Percentiles rank a stretch among this genome's conserved stretches.
These are phyloP conservation scores for Protomyctophum bolini DNA, from an alignment of 2,113 vertebrate genomes.

Conservation along the genomic window DNA sequence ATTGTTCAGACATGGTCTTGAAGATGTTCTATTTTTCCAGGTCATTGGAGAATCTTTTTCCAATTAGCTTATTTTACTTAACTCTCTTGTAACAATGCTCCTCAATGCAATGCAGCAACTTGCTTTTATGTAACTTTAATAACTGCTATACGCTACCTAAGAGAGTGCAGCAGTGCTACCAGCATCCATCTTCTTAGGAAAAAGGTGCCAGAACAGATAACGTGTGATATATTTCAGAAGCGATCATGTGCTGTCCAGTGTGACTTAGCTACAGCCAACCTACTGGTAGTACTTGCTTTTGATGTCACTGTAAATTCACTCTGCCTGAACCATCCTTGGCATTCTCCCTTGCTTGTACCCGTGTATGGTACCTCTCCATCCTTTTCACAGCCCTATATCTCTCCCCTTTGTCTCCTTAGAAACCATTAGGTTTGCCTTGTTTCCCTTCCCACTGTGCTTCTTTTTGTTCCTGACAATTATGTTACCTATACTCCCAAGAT, in stretches of 20 bases:
- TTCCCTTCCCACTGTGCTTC: conserved; percentile 6
- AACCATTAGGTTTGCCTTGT: conserved; percentile 7
- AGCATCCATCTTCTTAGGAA: conserved; percentile 48
- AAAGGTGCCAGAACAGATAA: conserved; percentile 43
- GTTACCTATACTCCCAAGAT: conserved; percentile 40
- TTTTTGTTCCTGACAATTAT: conserved; percentile 37
- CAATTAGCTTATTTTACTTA: conserved; percentile 2
- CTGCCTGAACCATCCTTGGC: conserved; percentile 47
- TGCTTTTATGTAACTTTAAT: conserved; percentile 62
- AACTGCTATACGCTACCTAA: conserved; percentile 29
- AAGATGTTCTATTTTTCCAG: background rate
- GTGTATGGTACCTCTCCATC: conserved; percentile 28
- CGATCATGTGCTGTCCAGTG: conserved; percentile 55
- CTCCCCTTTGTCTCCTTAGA: conserved; percentile 17
- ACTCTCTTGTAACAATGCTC: conserved; percentile 18
- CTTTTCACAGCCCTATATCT: conserved; percentile 36
- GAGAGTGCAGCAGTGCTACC: conserved; percentile 10
- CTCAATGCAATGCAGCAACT: conserved; percentile 65
- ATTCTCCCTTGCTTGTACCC: conserved; percentile 19
- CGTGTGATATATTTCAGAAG: conserved; percentile 51
- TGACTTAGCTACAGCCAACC: conserved; percentile 39
- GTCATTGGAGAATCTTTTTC: background rate
- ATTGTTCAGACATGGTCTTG: too few species aligned
- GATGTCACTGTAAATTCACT: conserved; percentile 66
- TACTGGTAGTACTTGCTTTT: conserved; percentile 45